phyloP scores from a whole-genome alignment of 2,797 vertebrate genomes.

The Acipenser ruthenus region DNA sequence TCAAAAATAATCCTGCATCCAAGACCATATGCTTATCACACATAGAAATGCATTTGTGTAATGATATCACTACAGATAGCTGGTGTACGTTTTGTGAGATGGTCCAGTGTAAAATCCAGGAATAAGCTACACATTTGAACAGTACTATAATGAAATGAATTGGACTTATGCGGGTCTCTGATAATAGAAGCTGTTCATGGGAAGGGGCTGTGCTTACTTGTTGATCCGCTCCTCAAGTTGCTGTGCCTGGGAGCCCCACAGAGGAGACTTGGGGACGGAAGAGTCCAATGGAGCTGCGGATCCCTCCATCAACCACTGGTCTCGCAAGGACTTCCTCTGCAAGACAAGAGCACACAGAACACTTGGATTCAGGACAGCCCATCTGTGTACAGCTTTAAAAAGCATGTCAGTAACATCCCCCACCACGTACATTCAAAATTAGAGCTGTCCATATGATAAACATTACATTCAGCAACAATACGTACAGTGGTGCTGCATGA shows the following conservation, averaged over 20 bases:
- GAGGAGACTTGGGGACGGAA: constrained; percentile 29
- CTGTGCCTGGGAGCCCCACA: constrained; percentile 37
- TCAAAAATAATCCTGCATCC: too few relatives aligned
- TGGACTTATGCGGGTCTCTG: too few relatives aligned
- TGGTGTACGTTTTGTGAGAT: too few relatives aligned
- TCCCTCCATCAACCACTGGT: constrained; percentile 79
- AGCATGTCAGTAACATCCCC: background rate
- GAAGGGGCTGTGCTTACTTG: constrained; percentile 13
- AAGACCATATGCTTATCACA: too few relatives aligned
- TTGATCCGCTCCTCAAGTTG: constrained; percentile 17
- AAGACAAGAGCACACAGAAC: constrained; percentile 4
- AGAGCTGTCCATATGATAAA: background rate
- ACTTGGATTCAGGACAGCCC: constrained; percentile 11
- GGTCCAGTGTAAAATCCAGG: too few relatives aligned
- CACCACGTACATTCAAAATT: background rate
- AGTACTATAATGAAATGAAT: too few relatives aligned
- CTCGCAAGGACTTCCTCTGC: constrained; percentile 79
- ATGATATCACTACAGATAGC: too few relatives aligned
- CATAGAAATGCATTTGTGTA: too few relatives aligned
- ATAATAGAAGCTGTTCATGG: background rate
- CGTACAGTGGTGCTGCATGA: too few relatives aligned
- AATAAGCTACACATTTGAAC: too few relatives aligned
- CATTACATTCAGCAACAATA: too few relatives aligned
- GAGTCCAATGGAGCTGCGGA: constrained; percentile 22
- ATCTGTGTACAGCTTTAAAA: background rate